phyloP scores from a whole-genome alignment of 53 echinoderm and acorn worm genomes.

The Apostichopus leukothele region DNA sequence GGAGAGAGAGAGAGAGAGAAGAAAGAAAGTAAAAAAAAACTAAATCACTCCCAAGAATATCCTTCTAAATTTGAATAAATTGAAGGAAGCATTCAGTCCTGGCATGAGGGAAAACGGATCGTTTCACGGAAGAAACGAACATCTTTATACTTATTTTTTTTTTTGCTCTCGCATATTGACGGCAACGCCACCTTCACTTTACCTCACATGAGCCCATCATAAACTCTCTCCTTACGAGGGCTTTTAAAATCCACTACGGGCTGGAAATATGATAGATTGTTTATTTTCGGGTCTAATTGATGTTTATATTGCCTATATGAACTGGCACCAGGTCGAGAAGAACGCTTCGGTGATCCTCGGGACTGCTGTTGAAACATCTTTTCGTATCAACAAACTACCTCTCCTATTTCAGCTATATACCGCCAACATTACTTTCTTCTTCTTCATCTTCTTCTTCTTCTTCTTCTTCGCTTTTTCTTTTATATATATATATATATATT shows the following conservation, averaged over 20 bases:
- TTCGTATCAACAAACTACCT: constrained; percentile 48
- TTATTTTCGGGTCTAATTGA: constrained; percentile 47
- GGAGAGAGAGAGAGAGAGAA: background rate
- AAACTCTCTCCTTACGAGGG: constrained; percentile 41
- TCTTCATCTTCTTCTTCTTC: background rate
- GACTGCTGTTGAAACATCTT: constrained; percentile 43
- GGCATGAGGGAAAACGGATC: constrained; percentile 14
- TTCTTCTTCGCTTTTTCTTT: background rate
- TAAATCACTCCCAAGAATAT: background rate
- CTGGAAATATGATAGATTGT: constrained; percentile 51
- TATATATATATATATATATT: background rate
- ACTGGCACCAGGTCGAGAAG: constrained; percentile 40
- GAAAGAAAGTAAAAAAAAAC: background rate
- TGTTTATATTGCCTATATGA: constrained; percentile 50
- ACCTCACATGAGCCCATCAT: constrained; percentile 29
- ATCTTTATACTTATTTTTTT: background rate
- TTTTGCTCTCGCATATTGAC: background rate
- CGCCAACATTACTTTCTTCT: background rate
- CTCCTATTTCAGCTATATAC: constrained; percentile 35
- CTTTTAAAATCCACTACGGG: constrained; percentile 51
- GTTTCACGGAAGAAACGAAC: background rate
- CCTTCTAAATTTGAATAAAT: constrained; percentile 5
- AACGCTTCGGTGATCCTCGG: constrained; percentile 22
- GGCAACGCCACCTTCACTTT: constrained; percentile 26
- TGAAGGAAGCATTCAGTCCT: constrained; percentile 6